Evolutionary conservation across 2,888 invertebrate genomes (phyloP), one percentile per base, ranked within the genome.

Genomic region (Caenorhabditis macrosperma): DNA sequence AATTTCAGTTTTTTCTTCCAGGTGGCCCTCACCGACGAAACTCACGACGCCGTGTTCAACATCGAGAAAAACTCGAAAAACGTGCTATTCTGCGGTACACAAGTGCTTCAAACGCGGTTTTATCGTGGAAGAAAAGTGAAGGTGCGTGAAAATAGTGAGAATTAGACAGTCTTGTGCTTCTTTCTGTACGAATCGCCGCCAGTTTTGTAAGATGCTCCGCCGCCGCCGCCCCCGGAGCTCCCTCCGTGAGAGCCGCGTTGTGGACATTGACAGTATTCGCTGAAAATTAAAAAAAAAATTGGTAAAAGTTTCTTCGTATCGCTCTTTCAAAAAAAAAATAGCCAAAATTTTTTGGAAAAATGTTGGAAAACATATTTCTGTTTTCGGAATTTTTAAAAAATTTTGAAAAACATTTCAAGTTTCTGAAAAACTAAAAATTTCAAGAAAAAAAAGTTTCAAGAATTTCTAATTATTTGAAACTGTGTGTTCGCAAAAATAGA

Each of bases 81-180:
- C 89, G 95, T 95, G 0, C 92, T 97, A 15, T 96, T 95, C 91
- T 94, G 95, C 86, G 96, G 97, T 10, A 97, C 97, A 0, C 93
- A 94, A 82, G 94, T 97, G 33, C 94, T 96, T 82, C 96, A 97
- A 92, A 95, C 95, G 3, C 93, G 96, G 64, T 92, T 91, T 90
- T 92, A 92, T 88, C 81, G 83, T 5, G 89, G 89, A 41, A 79
- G 88, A 61, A 88, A 84, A 75, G 89, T 90, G 46, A 87, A 88
- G 83, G 88, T 88, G 48, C 38, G 78, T 38, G 10, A 20, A 17
- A 59, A 38, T 5, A 0, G 22, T 2, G 12, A 38, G 26, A 24
- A 50, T 28, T 12, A 48, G 9, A 7, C 30, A 1, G 50, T n/a
- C 17, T 57, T 57, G 30, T 57, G 57, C 38, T 69, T 77, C 46